Evolutionary conservation across 2,797 vertebrate genomes (phyloP), one percentile per base, ranked within the genome.

Genomic region (Acanthopagrus latus): DNA sequence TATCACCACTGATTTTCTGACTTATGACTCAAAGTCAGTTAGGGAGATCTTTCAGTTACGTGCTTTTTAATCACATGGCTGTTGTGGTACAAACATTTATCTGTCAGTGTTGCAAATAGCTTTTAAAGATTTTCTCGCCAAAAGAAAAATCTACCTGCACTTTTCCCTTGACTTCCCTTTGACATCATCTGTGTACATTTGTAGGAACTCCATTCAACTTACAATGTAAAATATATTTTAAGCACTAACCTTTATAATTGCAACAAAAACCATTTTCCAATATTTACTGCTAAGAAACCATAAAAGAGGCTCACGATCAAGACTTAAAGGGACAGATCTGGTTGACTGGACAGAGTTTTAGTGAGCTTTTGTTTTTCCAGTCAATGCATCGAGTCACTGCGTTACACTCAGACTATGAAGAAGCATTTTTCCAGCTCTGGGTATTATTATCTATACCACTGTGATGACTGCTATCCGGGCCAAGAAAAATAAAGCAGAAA

Each of bases 401-500:
- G 20, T 59, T 64, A 20, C 48, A 65, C 16, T 51, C 33, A 64
- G 10, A 29, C 18, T 29, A n/a, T 47, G 11, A 41, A 41, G 51
- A 38, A 33, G 5, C 47, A 56, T 62, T 64, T 74, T 13, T 21
- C 5, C 25, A 50, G 46, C 14, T 65, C 14, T 14, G 13, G 52
- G 41, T 60, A 46, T 59, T 48, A 57, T 62, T 50, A 4, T 21
- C 59, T 59, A 41, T 17, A 64, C 33, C 4, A 4, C 27, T 41
- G 51, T 76, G 74, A 51, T 43, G 12, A 46, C 66, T 60, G 63
- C 12, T 21, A 64, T 52, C 16, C 70, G 74, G 27, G 55, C 68
- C 52, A 57, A 1, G 71, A 57, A 6, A 64, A 64, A 71, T n/a
- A 46, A 64, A 44, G 41, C 57, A 59, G 21, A 73, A 51, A 38